Percentiles rank a stretch among this genome's conserved stretches.
Evolutionary conservation across 2,797 vertebrate genomes (phyloP).

Genomic region (Acanthurus leucopareius): DNA sequence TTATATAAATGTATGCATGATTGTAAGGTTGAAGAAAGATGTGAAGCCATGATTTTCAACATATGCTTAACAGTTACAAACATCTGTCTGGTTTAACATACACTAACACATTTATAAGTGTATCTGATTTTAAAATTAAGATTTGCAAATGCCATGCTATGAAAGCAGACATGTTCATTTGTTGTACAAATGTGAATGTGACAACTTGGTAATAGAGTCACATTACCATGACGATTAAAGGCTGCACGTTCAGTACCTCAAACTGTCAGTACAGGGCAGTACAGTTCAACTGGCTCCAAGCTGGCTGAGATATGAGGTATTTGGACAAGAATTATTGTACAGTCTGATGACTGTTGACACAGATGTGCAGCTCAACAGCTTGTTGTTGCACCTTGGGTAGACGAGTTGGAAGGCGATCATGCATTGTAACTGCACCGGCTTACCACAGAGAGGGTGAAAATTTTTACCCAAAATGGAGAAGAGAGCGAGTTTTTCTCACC

Average conservation of each 20-base stretch:
- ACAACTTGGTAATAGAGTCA: background rate
- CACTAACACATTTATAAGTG: background rate
- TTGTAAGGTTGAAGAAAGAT: background rate
- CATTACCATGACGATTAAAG: background rate
- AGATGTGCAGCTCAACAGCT: conserved; percentile 31
- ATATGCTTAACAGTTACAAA: background rate
- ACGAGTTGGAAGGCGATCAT: conserved; percentile 21
- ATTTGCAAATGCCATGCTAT: background rate
- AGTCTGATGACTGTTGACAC: conserved; percentile 36
- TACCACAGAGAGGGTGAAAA: background rate
- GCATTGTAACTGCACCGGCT: background rate
- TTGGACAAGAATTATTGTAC: conserved; percentile 24
- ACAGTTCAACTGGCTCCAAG: conserved; percentile 47
- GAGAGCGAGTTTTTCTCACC: background rate
- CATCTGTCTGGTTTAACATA: background rate
- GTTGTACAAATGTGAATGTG: background rate
- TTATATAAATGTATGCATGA: background rate
- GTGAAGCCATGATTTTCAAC: background rate
- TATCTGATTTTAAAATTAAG: background rate
- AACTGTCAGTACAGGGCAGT: conserved; percentile 62
- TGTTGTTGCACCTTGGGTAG: conserved; percentile 3
- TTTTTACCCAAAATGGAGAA: conserved; percentile 3
- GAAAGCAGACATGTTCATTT: conserved; percentile 5
- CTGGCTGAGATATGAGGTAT: conserved; percentile 20
- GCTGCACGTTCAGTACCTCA: conserved; percentile 35